Evolutionary conservation across 1,140 invertebrate genomes (phyloP).

Genomic region (Hylaeus volcanicus): DNA sequence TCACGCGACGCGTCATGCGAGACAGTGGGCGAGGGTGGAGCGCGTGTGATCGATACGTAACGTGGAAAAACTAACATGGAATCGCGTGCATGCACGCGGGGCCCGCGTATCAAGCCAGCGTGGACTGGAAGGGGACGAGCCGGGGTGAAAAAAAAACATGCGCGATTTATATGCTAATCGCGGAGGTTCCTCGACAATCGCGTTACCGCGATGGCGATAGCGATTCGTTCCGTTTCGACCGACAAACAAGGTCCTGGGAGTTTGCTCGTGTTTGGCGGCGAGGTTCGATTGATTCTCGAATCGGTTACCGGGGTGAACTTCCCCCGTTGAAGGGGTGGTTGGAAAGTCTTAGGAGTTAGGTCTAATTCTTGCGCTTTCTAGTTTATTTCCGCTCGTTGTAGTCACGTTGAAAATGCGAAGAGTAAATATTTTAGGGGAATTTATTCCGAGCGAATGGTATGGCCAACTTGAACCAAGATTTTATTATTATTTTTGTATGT

Average conservation of each 20-base stretch:
- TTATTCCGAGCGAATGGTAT: too few species aligned
- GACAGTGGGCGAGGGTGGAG: constrained; percentile 23
- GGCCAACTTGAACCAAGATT: too few species aligned
- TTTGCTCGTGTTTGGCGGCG: background rate
- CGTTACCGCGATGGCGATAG: constrained; percentile 25
- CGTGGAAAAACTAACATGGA: constrained; percentile 44
- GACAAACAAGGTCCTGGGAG: constrained; percentile 1
- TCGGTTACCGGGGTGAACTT: too few species aligned
- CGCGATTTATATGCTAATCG: constrained; percentile 67
- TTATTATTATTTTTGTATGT: too few species aligned
- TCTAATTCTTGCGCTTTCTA: too few species aligned
- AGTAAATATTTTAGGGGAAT: too few species aligned
- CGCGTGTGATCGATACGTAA: constrained; percentile 56
- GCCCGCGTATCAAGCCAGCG: background rate
- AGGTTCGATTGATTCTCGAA: background rate
- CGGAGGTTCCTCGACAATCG: constrained; percentile 24
- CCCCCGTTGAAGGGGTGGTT: too few species aligned
- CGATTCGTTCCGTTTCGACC: constrained; percentile 18
- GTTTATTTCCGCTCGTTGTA: too few species aligned
- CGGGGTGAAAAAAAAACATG: background rate
- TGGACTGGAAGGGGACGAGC: background rate
- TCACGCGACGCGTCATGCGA: constrained; percentile 62
- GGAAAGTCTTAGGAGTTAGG: too few species aligned
- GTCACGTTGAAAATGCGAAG: too few species aligned
- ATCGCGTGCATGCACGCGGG: constrained; percentile 43